Base-by-base conservation (phyloP, 2,113 vertebrate genomes). In the Lethenteron camtschaticum region DNA sequence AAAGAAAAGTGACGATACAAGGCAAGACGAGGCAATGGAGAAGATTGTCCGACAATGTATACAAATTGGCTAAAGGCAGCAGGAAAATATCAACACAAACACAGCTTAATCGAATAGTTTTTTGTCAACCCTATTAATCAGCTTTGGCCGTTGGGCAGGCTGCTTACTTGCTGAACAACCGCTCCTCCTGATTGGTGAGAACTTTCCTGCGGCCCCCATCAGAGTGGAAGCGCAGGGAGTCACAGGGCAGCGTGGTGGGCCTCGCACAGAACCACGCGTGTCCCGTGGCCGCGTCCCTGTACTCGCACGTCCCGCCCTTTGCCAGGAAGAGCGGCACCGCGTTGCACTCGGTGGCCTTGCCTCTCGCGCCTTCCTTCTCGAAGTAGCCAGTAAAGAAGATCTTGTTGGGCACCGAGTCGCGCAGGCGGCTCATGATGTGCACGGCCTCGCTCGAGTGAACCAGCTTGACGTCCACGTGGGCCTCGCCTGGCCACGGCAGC, bases 261-360 rank as follows among this genome's bases (percentile, higher is more conserved):
- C 89, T 96, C 71, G 89, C 90, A 76, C 91, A 99, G 82, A 89
- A 96, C 94, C 94, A 99, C 0, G 94, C 90, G 74, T 99, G 91
- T 1, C 94, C 91, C 0, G 88, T 92, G 76, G 84, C 79, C 13
- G 81, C 82, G 76, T 99, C 90, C 10, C 88, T 95, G 75, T 84
- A 99, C 79, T 99, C 96, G 76, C 94, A 96, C 58, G 88, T 41
- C 41, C 41, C 41, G 74, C 0, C 86, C 87, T 69, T 85, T 77
- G 57, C 77, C 80, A 69, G 79, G 77, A 69, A 18, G 1, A 85
- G 79, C 71, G 96, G 79, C 76, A 88, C 94, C 71, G 95, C 72
- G n/a, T 96, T 95, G 72, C 94, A 99, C 73, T 83, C 74, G 0
- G 87, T 95, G 0, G 85, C 89, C 79, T 96, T 3, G 41, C 41